These are phyloP conservation scores for Rhadinocentrus ornatus DNA, from an alignment of 2,797 vertebrate species.

Conservation along the genomic window DNA sequence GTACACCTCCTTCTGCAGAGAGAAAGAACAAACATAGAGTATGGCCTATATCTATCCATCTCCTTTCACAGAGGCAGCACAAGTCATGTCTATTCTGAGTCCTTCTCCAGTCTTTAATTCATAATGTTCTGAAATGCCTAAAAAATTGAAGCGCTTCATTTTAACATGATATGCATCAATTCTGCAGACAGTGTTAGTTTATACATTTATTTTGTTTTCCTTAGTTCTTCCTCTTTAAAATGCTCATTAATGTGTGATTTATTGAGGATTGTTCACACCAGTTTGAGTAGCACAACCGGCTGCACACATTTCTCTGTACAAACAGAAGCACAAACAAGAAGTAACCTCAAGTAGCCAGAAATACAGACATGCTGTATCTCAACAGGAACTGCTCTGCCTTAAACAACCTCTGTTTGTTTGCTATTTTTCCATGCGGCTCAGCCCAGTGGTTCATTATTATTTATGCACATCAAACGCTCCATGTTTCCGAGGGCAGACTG, in stretches of 20 bases:
- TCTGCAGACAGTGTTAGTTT: constrained; percentile 7
- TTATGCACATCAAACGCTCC: constrained; percentile 80
- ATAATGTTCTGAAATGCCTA: constrained; percentile 45
- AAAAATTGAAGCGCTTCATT: constrained; percentile 47
- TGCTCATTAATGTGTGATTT: constrained; percentile 4
- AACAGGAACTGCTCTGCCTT: constrained; percentile 80
- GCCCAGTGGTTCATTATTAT: constrained; percentile 76
- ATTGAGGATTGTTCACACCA: constrained; percentile 8
- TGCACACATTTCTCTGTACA: constrained; percentile 34
- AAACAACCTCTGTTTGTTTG: constrained; percentile 82
- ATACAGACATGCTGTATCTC: constrained; percentile 56
- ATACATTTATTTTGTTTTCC: background rate
- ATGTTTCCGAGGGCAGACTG: constrained; percentile 66
- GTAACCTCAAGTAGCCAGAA: constrained; percentile 72
- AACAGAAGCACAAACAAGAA: constrained; percentile 57
- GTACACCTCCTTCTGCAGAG: constrained; percentile 89
- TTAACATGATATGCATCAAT: constrained; percentile 18
- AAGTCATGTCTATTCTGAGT: constrained; percentile 57
- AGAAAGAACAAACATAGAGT: constrained; percentile 32
- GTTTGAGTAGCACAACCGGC: constrained; percentile 8
- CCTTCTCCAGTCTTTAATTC: constrained; percentile 67
- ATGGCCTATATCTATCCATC: constrained; percentile 44
- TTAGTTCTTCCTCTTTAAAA: background rate
- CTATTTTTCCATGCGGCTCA: constrained; percentile 73
- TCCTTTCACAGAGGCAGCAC: constrained; percentile 21